Base-by-base conservation (phyloP, 2,113 vertebrate species). In the Pholis gunnellus region DNA sequence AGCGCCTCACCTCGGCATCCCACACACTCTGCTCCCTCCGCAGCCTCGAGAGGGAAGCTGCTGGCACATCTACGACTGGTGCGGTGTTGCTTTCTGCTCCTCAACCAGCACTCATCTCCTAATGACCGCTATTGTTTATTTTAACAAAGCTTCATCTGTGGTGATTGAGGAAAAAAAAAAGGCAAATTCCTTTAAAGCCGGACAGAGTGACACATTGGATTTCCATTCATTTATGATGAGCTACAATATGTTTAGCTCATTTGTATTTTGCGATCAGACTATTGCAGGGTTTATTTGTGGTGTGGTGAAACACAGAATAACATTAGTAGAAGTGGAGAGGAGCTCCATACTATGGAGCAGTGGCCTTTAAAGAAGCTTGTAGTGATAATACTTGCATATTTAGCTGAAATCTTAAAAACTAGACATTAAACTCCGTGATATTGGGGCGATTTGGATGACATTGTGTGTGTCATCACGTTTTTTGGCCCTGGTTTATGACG, bases 1-100 rank as follows among this genome's bases (percentile, higher is more conserved):
- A 31, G 71, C 4, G 65, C 74, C 52, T 89, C 90, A 87, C 89
- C 85, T 85, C 75, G 4, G 40, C 86, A 72, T 85, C 91, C 91
- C 87, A 91, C 92, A 29, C 88, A 74, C 77, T 66, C n/a, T 14
- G 50, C 18, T 25, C 69, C 64, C 44, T 78, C 63, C 75, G 81
- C 31, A 15, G 50, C 61, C 61, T 70, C 54, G 1, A 34, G 48
- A 27, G 60, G 7, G 57, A 71, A 22, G 72, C 29, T 42, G 77
- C 64, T 11, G 27, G 70, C 40, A 36, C 15, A 13, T 60, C 60
- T 14, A 42, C 3, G 18, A 10, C 70, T 14, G 48, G 22, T 5
- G 61, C 18, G 36, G 3, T 25, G 52, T 3, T 40, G 6, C 73
- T n/a, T 75, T 77, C 11, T 60, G 71, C 64, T 64, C 52, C 48